Conservation (phyloP, 2,797 vertebrate species). For the Rhodeus uyekii region DNA sequence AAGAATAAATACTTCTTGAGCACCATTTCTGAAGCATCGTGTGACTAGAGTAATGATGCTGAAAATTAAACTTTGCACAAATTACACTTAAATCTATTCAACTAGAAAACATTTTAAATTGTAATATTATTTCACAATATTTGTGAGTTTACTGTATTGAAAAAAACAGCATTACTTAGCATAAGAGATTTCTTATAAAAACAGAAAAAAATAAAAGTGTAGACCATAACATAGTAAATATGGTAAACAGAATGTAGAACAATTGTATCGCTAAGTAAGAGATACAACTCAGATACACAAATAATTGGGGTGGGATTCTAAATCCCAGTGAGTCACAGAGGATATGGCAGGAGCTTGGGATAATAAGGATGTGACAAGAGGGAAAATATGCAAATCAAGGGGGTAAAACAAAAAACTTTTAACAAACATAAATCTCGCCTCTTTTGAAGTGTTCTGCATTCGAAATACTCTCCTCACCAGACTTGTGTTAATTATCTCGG, state of each 20-base stretch:
- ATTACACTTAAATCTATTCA: not conserved
- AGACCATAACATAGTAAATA: not conserved
- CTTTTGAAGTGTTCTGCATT: slow-evolving; percentile 28
- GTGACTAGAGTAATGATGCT: not conserved
- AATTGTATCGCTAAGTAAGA: not conserved
- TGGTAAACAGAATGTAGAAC: not conserved
- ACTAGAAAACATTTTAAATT: not conserved
- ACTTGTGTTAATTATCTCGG: slow-evolving; percentile 66
- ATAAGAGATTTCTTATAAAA: not conserved
- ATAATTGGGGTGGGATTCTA: not conserved
- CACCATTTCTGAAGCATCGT: not conserved
- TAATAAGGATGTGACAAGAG: slow-evolving; percentile 30
- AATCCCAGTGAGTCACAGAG: slow-evolving; percentile 7
- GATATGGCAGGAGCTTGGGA: not conserved
- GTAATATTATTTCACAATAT: not conserved
- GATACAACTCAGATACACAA: not conserved
- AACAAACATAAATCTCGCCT: slow-evolving; percentile 35
- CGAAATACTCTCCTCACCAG: slow-evolving; percentile 28
- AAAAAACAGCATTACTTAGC: not conserved
- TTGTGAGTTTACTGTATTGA: not conserved
- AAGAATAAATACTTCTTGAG: too few species aligned
- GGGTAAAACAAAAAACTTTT: slow-evolving; percentile 12
- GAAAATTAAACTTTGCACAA: not conserved
- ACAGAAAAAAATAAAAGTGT: not conserved
- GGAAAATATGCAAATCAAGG: slow-evolving; percentile 19